Percentiles rank a stretch among this genome's conserved stretches.
These are phyloP conservation scores for Tanytarsus gracilentus DNA, from an alignment of 2,888 invertebrate genomes.

Conservation along the genomic window DNA sequence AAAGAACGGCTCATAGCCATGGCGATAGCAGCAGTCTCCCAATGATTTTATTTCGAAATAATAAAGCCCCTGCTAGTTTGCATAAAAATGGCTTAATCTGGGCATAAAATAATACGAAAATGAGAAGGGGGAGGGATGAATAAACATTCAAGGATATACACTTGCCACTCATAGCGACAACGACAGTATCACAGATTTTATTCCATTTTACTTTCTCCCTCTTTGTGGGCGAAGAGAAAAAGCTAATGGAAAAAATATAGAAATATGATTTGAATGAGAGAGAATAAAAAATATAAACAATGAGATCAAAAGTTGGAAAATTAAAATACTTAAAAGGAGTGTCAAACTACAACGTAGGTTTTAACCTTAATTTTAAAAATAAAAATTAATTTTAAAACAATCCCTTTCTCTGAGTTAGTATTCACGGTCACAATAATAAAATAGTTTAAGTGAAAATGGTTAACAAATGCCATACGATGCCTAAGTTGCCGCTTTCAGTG, in stretches of 20 bases:
- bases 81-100: slow-evolving; percentile 19
- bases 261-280: too few species aligned
- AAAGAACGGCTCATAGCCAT: too few species aligned
- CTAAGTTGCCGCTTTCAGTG: neutral
- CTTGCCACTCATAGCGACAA: slow-evolving; percentile 3
- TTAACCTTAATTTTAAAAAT: too few species aligned
- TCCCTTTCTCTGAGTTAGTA: too few species aligned
- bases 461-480: too few species aligned
- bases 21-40: too few species aligned
- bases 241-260: slow-evolving; percentile 9
- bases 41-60: slow-evolving; percentile 3
- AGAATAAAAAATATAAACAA: neutral
- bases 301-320: neutral
- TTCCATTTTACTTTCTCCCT: too few species aligned
- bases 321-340: too few species aligned
- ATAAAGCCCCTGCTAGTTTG: slow-evolving; percentile 3
- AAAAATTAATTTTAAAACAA: too few species aligned
- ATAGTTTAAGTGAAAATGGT: too few species aligned
- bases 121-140: neutral
- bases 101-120: neutral
- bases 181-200: neutral
- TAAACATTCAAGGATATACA: slow-evolving; percentile 3
- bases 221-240: neutral
- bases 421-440: too few species aligned
- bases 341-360: too few species aligned